phyloP scores from a whole-genome alignment of 2,797 vertebrate genomes.

The Typhlichthys eigenmanni region DNA sequence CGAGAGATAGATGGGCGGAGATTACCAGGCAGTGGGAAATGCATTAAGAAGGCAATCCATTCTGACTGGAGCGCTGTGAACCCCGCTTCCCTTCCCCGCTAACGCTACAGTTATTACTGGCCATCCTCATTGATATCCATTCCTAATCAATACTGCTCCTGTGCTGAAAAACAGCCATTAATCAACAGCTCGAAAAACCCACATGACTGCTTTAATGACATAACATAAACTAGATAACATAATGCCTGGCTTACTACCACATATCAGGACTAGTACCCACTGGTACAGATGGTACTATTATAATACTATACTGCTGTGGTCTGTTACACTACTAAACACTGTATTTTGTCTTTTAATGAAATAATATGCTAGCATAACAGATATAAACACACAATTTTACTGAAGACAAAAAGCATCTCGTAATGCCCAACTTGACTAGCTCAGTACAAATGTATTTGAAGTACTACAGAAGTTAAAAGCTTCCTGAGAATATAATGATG shows the following conservation, averaged over 20 bases:
- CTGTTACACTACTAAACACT: too few relatives aligned
- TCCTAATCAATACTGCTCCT: slow-evolving; percentile 65
- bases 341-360: too few relatives aligned
- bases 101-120: slow-evolving; percentile 52
- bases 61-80: slow-evolving; percentile 30
- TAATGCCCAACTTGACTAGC: too few relatives aligned
- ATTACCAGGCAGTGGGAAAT: slow-evolving; percentile 68
- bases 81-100: slow-evolving; percentile 9
- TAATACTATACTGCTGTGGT: too few relatives aligned
- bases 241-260: too few relatives aligned
- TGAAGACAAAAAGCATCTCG: too few relatives aligned
- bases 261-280: too few relatives aligned
- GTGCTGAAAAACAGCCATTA: slow-evolving; percentile 48
- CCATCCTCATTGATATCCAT: slow-evolving; percentile 68
- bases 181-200: slow-evolving; percentile 52
- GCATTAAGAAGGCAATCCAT: slow-evolving; percentile 73
- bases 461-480: not conserved
- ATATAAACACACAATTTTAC: too few relatives aligned
- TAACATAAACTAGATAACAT: slow-evolving; percentile 32
- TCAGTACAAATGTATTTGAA: too few relatives aligned
- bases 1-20: slow-evolving; percentile 67
- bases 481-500: not conserved
- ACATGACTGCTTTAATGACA: slow-evolving; percentile 58
- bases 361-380: too few relatives aligned
- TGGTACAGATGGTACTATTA: too few relatives aligned